Evolutionary conservation across 2,113 vertebrate genomes (phyloP).

Genomic region (Sisor rabdophorus): DNA sequence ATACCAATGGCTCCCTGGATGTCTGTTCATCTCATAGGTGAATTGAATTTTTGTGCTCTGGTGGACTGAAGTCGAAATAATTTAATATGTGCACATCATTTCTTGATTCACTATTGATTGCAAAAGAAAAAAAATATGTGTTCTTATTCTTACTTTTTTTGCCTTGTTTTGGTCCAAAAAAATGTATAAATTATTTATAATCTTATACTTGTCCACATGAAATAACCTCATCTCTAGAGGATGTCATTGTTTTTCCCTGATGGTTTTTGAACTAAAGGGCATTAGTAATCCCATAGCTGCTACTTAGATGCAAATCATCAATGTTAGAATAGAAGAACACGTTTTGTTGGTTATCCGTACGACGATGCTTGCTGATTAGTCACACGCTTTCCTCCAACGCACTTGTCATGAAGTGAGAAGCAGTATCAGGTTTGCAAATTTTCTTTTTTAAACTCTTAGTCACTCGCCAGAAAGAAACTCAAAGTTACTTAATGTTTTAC

Average conservation of each 20-base stretch:
- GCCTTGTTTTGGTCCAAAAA: background rate
- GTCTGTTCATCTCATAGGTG: slow-evolving; percentile 38
- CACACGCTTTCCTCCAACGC: slow-evolving; percentile 17
- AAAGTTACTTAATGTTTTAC: slow-evolving; percentile 25
- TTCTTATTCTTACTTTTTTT: slow-evolving; percentile 8
- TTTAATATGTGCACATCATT: slow-evolving; percentile 44
- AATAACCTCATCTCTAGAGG: slow-evolving; percentile 12
- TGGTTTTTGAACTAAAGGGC: slow-evolving; percentile 7
- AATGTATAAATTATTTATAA: background rate
- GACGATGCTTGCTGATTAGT: slow-evolving; percentile 27
- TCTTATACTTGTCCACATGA: background rate
- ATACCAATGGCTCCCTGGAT: slow-evolving; percentile 19
- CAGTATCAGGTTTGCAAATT: slow-evolving; percentile 27
- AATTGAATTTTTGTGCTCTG: slow-evolving; percentile 45
- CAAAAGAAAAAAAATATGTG: slow-evolving; percentile 36
- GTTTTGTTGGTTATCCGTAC: slow-evolving; percentile 1
- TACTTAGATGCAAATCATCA: slow-evolving; percentile 20
- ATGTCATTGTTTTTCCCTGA: slow-evolving; percentile 6
- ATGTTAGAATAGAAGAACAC: background rate
- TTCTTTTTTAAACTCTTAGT: slow-evolving; percentile 26
- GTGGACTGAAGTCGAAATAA: slow-evolving; percentile 42
- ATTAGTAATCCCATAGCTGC: background rate
- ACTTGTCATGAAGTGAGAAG: slow-evolving; percentile 18
- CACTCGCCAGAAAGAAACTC: background rate
- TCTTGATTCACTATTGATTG: slow-evolving; percentile 51